These are phyloP conservation scores for Carterocephalus palaemon DNA, from an alignment of 2,888 invertebrate genomes.

Conservation along the genomic window DNA sequence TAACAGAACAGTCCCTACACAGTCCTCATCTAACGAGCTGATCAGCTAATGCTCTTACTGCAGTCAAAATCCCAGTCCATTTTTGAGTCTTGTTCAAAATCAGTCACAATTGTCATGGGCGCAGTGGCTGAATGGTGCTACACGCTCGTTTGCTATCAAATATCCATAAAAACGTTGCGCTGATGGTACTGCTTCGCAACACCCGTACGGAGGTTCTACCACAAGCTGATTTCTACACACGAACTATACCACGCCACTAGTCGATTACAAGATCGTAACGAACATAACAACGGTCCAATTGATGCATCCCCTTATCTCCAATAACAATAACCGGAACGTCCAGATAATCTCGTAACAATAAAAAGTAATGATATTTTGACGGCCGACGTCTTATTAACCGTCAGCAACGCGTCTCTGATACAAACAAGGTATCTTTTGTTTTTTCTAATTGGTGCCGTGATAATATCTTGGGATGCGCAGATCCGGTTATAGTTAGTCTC, in stretches of 20 bases:
- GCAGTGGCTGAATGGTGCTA: no score
- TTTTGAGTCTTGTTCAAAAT: no score
- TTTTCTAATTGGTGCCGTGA: conserved; percentile 3
- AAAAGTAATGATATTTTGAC: conserved; percentile 53
- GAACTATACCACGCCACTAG: no score
- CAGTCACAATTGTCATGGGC: no score
- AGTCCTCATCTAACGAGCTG: no score
- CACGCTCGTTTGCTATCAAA: neutral
- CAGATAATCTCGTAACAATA: conserved; percentile 44
- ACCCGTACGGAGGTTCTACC: no score
- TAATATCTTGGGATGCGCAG: neutral
- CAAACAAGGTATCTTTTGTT: conserved; percentile 23
- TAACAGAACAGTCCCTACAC: neutral
- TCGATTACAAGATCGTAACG: conserved; percentile 10
- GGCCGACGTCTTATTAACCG: conserved; percentile 55
- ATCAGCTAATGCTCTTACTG: no score
- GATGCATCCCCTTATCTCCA: conserved; percentile 19
- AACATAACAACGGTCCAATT: conserved; percentile 15
- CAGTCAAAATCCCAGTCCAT: no score
- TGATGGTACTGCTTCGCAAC: no score
- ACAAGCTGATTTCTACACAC: no score
- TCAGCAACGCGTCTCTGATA: conserved; percentile 7
- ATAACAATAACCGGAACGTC: conserved; percentile 29
- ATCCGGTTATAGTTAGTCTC: no score
- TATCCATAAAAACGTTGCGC: neutral